Percentiles rank a stretch among this genome's conserved stretches.
These are phyloP conservation scores for Neoascia interrupta DNA, from an alignment of 2,888 invertebrate genomes.

Conservation along the genomic window DNA sequence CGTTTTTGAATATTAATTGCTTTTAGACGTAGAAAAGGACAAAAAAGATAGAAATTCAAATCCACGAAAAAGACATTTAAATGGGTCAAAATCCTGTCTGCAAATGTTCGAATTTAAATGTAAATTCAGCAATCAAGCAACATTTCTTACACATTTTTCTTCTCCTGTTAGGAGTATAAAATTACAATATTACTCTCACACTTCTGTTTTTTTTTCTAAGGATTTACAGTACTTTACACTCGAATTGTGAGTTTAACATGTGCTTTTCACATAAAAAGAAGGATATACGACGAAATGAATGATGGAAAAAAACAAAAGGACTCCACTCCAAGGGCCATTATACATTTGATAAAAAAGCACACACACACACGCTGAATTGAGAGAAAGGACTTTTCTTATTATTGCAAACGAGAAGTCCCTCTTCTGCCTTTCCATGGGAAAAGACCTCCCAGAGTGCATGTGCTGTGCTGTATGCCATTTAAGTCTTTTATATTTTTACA, in stretches of 20 bases:
- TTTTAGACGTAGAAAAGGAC: neutral
- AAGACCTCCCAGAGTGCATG: slow-evolving; percentile 27
- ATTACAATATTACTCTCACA: neutral
- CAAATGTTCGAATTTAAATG: slow-evolving; percentile 4
- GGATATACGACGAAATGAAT: slow-evolving; percentile 22
- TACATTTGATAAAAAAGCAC: too few relatives aligned
- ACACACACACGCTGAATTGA: too few relatives aligned
- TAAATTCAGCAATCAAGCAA: slow-evolving; percentile 22
- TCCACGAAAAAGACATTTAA: too few relatives aligned
- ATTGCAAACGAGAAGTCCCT: too few relatives aligned
- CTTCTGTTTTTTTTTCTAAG: slow-evolving; percentile 16
- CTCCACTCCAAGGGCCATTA: slow-evolving; percentile 27
- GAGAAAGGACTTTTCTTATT: too few relatives aligned
- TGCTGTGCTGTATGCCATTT: slow-evolving; percentile 24
- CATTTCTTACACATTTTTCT: neutral
- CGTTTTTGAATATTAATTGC: slow-evolving; percentile 26
- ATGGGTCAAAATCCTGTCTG: too few relatives aligned
- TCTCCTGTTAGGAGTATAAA: neutral
- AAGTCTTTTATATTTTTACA: slow-evolving; percentile 9
- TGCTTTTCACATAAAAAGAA: slow-evolving; percentile 32
- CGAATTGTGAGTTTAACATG: slow-evolving; percentile 53
- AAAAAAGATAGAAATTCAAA: too few relatives aligned
- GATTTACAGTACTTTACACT: slow-evolving; percentile 40
- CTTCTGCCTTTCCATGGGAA: neutral
- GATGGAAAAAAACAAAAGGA: slow-evolving; percentile 12